phyloP scores from a whole-genome alignment of 2,888 invertebrate species.

The Nineta flava region DNA sequence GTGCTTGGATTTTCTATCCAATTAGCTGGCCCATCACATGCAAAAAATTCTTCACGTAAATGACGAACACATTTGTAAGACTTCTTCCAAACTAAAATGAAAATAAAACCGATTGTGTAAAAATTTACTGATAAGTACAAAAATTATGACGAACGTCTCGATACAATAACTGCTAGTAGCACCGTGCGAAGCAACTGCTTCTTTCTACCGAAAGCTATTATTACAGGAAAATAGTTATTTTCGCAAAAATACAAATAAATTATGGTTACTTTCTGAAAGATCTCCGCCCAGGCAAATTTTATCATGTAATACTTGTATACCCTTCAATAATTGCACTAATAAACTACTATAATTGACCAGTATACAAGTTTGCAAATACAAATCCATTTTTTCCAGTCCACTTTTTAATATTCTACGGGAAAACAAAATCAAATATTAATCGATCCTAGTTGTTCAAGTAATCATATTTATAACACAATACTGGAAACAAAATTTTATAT shows the following conservation, averaged over 20 bases:
- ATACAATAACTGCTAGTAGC: too few relatives aligned
- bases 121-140: too few relatives aligned
- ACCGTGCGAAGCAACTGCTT: too few relatives aligned
- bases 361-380: constrained; percentile 25
- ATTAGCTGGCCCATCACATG: constrained; percentile 35
- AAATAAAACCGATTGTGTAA: neutral
- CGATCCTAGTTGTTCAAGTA: too few relatives aligned
- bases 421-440: too few relatives aligned
- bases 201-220: too few relatives aligned
- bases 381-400: constrained; percentile 25
- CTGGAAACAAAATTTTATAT: too few relatives aligned
- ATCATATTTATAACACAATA: too few relatives aligned
- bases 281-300: constrained; percentile 22
- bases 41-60: constrained; percentile 31
- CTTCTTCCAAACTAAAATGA: constrained; percentile 20
- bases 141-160: too few relatives aligned
- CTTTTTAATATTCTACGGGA: constrained; percentile 19
- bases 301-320: constrained; percentile 26
- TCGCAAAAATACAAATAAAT: too few relatives aligned
- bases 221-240: too few relatives aligned
- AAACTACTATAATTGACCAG: constrained; percentile 26
- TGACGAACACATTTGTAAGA: constrained; percentile 27
- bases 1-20: constrained; percentile 33
- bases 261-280: too few relatives aligned
- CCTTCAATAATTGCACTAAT: constrained; percentile 29